Evolutionary conservation across 2,888 invertebrate species (phyloP).

Genomic region (Tetrapedia diversipes): DNA sequence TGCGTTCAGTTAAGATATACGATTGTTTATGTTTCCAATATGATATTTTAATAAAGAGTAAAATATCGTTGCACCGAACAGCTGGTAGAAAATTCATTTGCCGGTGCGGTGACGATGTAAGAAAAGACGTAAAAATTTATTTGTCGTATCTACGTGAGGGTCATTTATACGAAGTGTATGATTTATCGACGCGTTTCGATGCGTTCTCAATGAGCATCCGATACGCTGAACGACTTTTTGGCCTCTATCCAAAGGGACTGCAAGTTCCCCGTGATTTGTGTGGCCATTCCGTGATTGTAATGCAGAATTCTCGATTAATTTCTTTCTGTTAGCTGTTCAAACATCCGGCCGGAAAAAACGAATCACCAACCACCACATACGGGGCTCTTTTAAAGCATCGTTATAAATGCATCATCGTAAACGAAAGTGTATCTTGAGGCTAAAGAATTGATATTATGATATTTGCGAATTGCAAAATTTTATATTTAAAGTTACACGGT

Average conservation of each 20-base stretch:
- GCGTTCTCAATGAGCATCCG: slow-evolving; percentile 48
- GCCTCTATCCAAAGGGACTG: slow-evolving; percentile 37
- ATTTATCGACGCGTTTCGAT: slow-evolving; percentile 54
- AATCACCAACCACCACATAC: slow-evolving; percentile 14
- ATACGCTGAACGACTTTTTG: slow-evolving; percentile 58
- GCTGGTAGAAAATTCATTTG: slow-evolving; percentile 38
- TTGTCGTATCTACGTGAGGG: slow-evolving; percentile 46
- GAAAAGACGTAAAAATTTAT: slow-evolving; percentile 52
- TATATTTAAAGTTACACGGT: too few relatives aligned
- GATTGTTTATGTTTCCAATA: not conserved
- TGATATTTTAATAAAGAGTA: slow-evolving; percentile 3
- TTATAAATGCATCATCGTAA: not conserved
- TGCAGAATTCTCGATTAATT: slow-evolving; percentile 54
- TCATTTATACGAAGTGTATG: slow-evolving; percentile 55
- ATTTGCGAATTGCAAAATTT: too few relatives aligned
- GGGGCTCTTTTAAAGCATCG: not conserved
- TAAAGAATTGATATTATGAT: too few relatives aligned
- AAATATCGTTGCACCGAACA: slow-evolving; percentile 22
- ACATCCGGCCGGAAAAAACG: slow-evolving; percentile 18
- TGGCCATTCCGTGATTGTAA: slow-evolving; percentile 54
- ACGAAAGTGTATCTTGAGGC: not conserved
- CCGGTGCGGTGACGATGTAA: slow-evolving; percentile 17
- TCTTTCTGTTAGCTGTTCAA: slow-evolving; percentile 38
- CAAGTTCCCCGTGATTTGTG: slow-evolving; percentile 56
- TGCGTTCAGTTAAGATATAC: slow-evolving; percentile 8